These are phyloP conservation scores for Porites divaricata DNA, from an alignment of 92 coral and sea anemone species.

Conservation along the genomic window DNA sequence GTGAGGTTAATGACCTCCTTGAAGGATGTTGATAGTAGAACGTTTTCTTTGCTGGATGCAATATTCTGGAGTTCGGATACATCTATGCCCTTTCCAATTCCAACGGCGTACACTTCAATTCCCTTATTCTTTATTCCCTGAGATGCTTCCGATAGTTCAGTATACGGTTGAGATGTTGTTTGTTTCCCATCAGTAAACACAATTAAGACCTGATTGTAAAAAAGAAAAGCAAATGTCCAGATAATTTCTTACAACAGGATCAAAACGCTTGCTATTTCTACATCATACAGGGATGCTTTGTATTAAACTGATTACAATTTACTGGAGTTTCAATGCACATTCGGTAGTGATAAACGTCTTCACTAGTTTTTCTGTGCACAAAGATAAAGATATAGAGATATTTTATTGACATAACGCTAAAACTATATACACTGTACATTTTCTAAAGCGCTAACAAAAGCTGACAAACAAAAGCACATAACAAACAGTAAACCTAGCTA, in stretches of 20 bases:
- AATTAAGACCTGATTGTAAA: conserved; percentile 35
- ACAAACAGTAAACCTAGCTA: no score
- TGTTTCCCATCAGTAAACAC: conserved; percentile 64
- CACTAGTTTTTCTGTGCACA: no score
- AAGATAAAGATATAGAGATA: no score
- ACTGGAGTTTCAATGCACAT: no score
- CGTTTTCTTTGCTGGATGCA: conserved; percentile 55
- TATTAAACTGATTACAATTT: no score
- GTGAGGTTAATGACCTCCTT: conserved; percentile 22
- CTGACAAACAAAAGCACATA: no score
- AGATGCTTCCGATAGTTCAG: conserved; percentile 36
- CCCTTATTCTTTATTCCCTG: conserved; percentile 44
- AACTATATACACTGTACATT: no score
- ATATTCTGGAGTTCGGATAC: conserved; percentile 52
- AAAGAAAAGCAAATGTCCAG: neutral
- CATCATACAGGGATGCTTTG: no score
- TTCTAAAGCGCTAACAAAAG: no score
- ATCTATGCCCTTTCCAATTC: conserved; percentile 46
- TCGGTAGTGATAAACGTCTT: no score
- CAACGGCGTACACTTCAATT: conserved; percentile 57
- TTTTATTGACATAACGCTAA: no score
- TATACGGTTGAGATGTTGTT: conserved; percentile 46
- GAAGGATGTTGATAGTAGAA: conserved; percentile 24
- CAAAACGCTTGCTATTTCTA: no score
- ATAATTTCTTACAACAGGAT: neutral